phyloP scores from a whole-genome alignment of 2,113 vertebrate genomes.

The Ellobius talpinus region DNA sequence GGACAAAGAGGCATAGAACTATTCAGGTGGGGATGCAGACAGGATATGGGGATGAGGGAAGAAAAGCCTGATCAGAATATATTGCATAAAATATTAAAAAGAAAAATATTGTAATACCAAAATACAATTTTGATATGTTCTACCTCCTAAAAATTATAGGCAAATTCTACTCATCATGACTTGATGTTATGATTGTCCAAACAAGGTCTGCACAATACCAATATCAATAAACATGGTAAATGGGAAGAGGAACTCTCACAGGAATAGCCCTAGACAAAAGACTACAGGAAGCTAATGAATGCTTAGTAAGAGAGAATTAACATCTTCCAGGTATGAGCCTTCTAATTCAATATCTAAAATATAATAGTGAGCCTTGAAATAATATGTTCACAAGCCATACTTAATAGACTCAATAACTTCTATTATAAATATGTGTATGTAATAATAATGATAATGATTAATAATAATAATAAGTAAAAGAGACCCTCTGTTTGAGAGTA shows the following conservation, averaged over 20 bases:
- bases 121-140: not conserved
- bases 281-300: not conserved
- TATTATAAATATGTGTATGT: not conserved
- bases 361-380: not conserved
- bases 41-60: not conserved
- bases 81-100: not conserved
- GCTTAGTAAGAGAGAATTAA: not conserved
- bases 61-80: not conserved
- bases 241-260: not conserved
- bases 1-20: not conserved
- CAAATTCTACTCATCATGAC: not conserved
- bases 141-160: too few species aligned
- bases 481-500: not conserved
- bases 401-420: not conserved
- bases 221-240: not conserved
- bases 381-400: not conserved
- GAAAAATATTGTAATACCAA: not conserved
- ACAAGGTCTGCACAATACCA: not conserved
- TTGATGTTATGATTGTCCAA: not conserved
- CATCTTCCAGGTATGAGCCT: not conserved
- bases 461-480: not conserved
- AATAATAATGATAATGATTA: not conserved
- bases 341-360: not conserved
- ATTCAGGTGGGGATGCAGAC: not conserved
- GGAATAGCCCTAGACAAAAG: not conserved